Evolutionary conservation across 2,113 vertebrate genomes (phyloP), one percentile per base, ranked within the genome.

Genomic region (Bujurquina vittata): DNA sequence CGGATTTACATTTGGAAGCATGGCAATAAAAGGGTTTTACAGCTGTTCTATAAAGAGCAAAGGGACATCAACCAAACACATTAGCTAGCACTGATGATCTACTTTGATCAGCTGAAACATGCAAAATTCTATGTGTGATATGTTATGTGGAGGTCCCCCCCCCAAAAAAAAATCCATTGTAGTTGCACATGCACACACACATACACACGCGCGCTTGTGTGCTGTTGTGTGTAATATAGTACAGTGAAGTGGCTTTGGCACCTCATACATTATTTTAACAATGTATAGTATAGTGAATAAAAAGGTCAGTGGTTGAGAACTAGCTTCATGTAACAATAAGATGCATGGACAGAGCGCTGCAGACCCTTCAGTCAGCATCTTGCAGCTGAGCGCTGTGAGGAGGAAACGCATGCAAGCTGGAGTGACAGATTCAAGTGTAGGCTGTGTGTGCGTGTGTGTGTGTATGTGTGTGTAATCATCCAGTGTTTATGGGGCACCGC

Each of bases 201-300:
- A 37, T n/a, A 60, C 46, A 52, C 3, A 22, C 69, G 22, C 33
- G 52, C 43, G 15, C 12, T 8, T 40, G 26, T 22, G 58, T 62
- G 17, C 63, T 60, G 75, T 69, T 77, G 43, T 85, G 82, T 81
- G 12, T 35, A 87, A 62, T 81, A 87, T 58, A 88, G 83, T 76
- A 88, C 88, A 80, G 78, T 88, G 89, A 84, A 85, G 85, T 58
- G 75, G 85, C 84, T 90, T 26, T 35, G 74, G 75, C 88, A 89
- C 90, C 88, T 90, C 92, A 93, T 94, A 91, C 87, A 90, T 93
- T 93, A 94, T 91, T 91, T 91, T 93, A 93, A 91, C 92, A 91
- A 91, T 93, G 92, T 90, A 88, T 90, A 54, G 92, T 75, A 80
- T 15, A 12, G 86, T 87, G 89, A 89, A 90, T 92, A 91, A 93